These are phyloP conservation scores for Lycocorax pyrrhopterus DNA, from an alignment of 2,113 vertebrate species.

Conservation along the genomic window DNA sequence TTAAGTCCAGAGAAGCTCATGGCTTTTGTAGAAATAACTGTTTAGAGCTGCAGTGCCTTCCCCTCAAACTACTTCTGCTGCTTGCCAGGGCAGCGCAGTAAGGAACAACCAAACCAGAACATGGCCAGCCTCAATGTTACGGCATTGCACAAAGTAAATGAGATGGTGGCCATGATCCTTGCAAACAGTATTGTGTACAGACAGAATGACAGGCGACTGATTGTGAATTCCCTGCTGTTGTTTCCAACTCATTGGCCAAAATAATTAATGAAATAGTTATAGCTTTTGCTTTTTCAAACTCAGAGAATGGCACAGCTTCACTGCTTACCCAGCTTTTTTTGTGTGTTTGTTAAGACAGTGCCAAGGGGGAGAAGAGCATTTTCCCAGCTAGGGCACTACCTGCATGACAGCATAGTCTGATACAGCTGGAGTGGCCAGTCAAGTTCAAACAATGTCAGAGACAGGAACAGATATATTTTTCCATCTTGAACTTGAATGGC, in stretches of 20 bases:
- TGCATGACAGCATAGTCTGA: not conserved
- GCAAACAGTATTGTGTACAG: not conserved
- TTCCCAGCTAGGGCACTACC: not conserved
- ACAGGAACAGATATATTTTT: not conserved
- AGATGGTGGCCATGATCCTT: not conserved
- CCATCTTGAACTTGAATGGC: not conserved
- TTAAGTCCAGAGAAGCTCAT: not conserved
- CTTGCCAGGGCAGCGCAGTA: not conserved
- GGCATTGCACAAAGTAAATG: not conserved
- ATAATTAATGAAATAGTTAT: not conserved
- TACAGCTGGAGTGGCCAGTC: not conserved
- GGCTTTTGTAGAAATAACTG: not conserved
- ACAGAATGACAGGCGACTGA: not conserved
- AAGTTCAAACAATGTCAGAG: not conserved
- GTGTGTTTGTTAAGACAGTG: not conserved
- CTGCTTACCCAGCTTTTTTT: not conserved
- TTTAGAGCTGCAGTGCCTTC: not conserved
- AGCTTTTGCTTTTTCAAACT: not conserved
- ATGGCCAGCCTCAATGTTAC: accelerated
- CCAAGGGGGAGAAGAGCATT: not conserved
- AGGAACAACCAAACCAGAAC: not conserved
- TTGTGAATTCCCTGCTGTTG: not conserved
- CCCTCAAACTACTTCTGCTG: not conserved
- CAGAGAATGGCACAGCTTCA: not conserved
- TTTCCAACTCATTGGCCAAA: not conserved